phyloP scores from a whole-genome alignment of 2,888 invertebrate genomes.

The Eupithecia exiguata region DNA sequence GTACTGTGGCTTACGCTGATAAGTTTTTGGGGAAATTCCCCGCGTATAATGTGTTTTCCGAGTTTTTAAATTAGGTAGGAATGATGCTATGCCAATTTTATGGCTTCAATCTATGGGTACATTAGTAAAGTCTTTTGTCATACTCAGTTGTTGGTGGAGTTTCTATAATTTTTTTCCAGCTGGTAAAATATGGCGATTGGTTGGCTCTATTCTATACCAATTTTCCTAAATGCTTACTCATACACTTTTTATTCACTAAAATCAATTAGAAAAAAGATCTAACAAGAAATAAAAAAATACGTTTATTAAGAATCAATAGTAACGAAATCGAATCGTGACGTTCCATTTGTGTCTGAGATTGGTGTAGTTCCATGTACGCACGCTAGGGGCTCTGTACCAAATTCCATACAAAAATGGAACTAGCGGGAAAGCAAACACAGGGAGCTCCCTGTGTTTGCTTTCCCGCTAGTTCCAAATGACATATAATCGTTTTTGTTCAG shows the following conservation, averaged over 20 bases:
- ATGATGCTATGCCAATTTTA: conserved; percentile 58
- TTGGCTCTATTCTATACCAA: background rate
- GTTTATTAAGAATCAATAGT: background rate
- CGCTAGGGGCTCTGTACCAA: background rate
- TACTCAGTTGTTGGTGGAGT: background rate
- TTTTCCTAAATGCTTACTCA: background rate
- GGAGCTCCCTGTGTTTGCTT: too few relatives aligned
- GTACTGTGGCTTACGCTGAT: conserved; percentile 77
- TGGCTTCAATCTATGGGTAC: conserved; percentile 15
- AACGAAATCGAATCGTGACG: background rate
- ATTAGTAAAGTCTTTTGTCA: conserved; percentile 10
- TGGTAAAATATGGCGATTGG: background rate
- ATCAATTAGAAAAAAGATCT: background rate
- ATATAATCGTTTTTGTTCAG: too few relatives aligned
- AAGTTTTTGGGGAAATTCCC: conserved; percentile 75
- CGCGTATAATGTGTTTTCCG: conserved; percentile 75
- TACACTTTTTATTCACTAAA: background rate
- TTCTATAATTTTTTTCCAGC: background rate
- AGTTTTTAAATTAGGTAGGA: conserved; percentile 71
- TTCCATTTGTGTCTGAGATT: background rate
- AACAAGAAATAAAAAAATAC: background rate
- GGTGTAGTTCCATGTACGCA: background rate
- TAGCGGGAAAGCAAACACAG: background rate
- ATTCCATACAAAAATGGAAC: background rate
- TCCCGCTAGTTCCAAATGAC: too few relatives aligned